Evolutionary conservation across 2,888 invertebrate genomes (phyloP).

Genomic region (Ectemnius continuus): DNA sequence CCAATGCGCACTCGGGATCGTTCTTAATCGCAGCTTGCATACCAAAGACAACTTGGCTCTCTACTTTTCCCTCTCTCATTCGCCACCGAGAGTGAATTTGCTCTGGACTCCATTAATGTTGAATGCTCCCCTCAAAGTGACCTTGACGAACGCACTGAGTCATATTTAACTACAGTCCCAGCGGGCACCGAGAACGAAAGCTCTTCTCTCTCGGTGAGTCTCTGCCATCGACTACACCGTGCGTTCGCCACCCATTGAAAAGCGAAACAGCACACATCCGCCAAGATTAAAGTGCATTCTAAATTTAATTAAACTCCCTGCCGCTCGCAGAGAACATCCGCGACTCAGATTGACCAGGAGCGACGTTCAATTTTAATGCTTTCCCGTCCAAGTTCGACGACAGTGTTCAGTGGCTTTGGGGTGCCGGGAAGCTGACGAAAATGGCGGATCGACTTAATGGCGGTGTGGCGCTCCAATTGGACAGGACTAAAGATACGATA

Average conservation of each 20-base stretch:
- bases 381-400: too few relatives aligned
- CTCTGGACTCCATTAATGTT: slow-evolving; percentile 41
- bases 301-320: slow-evolving; percentile 1
- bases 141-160: slow-evolving; percentile 33
- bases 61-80: slow-evolving; percentile 19
- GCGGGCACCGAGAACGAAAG: not conserved
- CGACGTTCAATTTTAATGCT: too few relatives aligned
- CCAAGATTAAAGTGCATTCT: slow-evolving; percentile 2
- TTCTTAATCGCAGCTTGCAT: slow-evolving; percentile 18
- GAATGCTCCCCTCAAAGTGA: slow-evolving; percentile 32
- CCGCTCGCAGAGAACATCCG: too few relatives aligned
- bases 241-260: slow-evolving; percentile 3
- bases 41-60: slow-evolving; percentile 27
- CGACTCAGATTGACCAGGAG: too few relatives aligned
- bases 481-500: too few relatives aligned
- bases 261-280: not conserved
- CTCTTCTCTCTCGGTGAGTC: not conserved
- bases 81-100: slow-evolving; percentile 34
- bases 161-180: slow-evolving; percentile 39
- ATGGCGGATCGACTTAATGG: not conserved
- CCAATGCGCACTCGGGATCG: slow-evolving; percentile 15
- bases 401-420: too few relatives aligned
- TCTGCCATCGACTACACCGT: not conserved
- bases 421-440: not conserved
- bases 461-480: too few relatives aligned